Conservation (phyloP, 2,113 vertebrate genomes). For the Papio anubis region DNA sequence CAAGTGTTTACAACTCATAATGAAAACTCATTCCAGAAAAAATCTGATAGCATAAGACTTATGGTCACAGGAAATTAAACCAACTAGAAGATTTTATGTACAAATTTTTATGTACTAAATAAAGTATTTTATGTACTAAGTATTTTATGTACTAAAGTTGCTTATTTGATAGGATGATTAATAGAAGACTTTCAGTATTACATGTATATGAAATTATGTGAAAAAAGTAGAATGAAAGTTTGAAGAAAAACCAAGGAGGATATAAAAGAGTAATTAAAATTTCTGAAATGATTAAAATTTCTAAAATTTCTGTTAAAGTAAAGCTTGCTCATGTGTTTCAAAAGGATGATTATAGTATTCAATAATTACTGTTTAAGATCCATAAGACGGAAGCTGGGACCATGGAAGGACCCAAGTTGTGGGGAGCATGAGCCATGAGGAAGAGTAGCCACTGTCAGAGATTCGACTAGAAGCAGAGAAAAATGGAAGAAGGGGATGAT, state of each 20-base stretch:
- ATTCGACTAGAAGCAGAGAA: neutral
- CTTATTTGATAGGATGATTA: neutral
- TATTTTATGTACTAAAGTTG: neutral
- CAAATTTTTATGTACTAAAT: neutral
- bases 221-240: constrained; percentile 23
- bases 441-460: neutral
- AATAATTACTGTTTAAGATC: neutral
- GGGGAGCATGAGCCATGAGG: neutral
- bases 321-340: neutral
- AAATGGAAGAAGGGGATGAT: neutral
- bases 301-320: neutral
- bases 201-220: neutral
- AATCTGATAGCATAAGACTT: neutral
- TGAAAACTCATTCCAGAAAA: constrained; percentile 12
- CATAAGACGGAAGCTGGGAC: neutral
- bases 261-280: neutral
- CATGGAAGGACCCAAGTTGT: neutral
- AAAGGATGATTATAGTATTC: neutral
- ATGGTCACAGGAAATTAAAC: neutral
- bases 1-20: constrained; percentile 4
- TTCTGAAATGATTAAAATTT: neutral
- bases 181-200: neutral
- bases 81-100: neutral
- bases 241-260: neutral
- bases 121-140: neutral